Evolutionary conservation across 2,797 vertebrate genomes (phyloP).

Genomic region (Chelon labrosus): DNA sequence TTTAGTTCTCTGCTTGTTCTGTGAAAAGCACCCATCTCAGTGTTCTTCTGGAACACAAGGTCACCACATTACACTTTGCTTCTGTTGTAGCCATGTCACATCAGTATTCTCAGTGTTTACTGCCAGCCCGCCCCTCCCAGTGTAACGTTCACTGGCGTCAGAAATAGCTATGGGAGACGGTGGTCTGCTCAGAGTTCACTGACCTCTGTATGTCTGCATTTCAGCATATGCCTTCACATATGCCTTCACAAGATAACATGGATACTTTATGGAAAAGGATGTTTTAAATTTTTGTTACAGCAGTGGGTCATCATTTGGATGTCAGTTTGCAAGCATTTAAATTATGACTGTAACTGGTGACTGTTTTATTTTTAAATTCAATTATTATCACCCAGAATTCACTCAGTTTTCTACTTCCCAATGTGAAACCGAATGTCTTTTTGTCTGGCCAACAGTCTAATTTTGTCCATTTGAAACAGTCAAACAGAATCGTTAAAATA

Average conservation of each 20-base stretch:
- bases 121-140: constrained; percentile 27
- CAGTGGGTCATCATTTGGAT: neutral
- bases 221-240: constrained; percentile 31
- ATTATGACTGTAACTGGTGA: too few species aligned
- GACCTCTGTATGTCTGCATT: constrained; percentile 28
- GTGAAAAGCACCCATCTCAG: constrained; percentile 22
- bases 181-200: constrained; percentile 23
- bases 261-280: neutral
- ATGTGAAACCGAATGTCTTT: too few species aligned
- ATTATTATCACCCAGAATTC: too few species aligned
- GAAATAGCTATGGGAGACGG: constrained; percentile 57
- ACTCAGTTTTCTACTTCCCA: too few species aligned
- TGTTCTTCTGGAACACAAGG: constrained; percentile 39
- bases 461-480: too few species aligned
- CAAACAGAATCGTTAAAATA: too few species aligned
- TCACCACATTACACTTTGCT: constrained; percentile 24
- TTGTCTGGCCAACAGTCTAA: too few species aligned
- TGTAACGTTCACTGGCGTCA: constrained; percentile 45
- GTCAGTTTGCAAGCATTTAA: neutral
- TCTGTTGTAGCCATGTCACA: constrained; percentile 23
- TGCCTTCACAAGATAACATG: neutral
- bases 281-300: neutral
- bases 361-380: too few species aligned
- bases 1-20: constrained; percentile 22
- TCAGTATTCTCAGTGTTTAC: constrained; percentile 9